Conservation (phyloP, 2,888 invertebrate genomes). For the Aphidius colemani region DNA sequence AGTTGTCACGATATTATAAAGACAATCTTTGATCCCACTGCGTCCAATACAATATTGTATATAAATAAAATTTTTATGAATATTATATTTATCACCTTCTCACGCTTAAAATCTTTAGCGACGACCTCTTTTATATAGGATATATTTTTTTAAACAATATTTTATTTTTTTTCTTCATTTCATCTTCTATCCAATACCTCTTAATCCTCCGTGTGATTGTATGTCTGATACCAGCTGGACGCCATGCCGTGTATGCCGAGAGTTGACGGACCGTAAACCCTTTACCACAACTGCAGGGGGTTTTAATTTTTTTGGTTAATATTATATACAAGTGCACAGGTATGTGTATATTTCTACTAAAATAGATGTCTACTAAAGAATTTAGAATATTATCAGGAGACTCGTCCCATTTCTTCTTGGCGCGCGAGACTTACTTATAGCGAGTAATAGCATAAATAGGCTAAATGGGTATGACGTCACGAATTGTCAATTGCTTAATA, state of each 20-base stretch:
- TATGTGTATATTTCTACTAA: too few relatives aligned
- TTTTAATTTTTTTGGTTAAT: constrained; percentile 25
- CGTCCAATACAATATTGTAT: neutral
- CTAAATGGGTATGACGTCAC: too few relatives aligned
- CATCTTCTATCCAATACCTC: constrained; percentile 41
- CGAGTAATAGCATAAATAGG: too few relatives aligned
- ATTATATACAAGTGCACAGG: too few relatives aligned
- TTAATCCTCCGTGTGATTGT: constrained; percentile 58
- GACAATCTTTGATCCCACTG: constrained; percentile 31
- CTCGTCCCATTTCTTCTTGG: too few relatives aligned
- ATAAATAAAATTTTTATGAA: neutral
- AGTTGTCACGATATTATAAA: constrained; percentile 40
- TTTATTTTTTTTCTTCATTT: constrained; percentile 35
- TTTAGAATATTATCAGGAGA: too few relatives aligned
- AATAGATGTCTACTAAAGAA: too few relatives aligned
- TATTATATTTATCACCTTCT: constrained; percentile 21
- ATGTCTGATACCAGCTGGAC: constrained; percentile 54
- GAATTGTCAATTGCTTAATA: too few relatives aligned
- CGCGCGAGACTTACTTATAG: too few relatives aligned
- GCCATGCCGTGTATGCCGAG: constrained; percentile 48
- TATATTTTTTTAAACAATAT: constrained; percentile 23
- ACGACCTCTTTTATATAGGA: constrained; percentile 23
- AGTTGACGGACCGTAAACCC: constrained; percentile 54
- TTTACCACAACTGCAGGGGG: constrained; percentile 55
- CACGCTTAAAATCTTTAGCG: constrained; percentile 30